phyloP scores from a whole-genome alignment of 2,797 vertebrate genomes.

The Eremophila alpestris region DNA sequence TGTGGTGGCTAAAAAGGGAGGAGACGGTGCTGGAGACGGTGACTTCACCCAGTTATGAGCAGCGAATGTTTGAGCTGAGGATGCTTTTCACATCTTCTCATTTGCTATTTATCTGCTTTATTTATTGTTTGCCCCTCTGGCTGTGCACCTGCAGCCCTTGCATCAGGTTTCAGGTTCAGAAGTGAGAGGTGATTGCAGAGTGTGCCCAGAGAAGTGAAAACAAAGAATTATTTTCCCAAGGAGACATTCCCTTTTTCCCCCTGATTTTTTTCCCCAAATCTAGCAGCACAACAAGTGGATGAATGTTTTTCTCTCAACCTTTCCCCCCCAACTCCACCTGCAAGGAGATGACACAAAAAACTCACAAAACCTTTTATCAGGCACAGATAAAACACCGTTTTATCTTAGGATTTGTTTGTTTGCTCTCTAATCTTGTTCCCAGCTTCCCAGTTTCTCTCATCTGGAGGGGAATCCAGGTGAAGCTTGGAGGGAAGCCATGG shows the following conservation, averaged over 20 bases:
- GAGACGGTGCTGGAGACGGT: not conserved
- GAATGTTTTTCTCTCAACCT: not conserved
- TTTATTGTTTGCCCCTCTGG: rapidly evolving
- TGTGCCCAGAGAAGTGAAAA: not conserved
- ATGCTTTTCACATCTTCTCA: not conserved
- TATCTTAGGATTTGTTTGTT: not conserved
- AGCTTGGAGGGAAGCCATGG: not conserved
- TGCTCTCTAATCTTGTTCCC: not conserved
- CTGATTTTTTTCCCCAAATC: not conserved
- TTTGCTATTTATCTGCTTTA: not conserved
- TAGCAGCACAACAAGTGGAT: not conserved
- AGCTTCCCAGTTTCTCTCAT: not conserved
- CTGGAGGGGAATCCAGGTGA: not conserved
- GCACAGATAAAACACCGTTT: not conserved
- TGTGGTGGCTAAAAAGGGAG: constrained; percentile 13
- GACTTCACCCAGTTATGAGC: not conserved
- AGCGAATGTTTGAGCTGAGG: not conserved
- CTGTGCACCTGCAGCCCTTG: not conserved
- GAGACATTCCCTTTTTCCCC: not conserved
- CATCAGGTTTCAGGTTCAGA: not conserved
- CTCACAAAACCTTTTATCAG: not conserved
- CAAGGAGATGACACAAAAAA: not conserved
- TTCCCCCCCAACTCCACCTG: not conserved
- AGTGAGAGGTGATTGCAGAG: not conserved
- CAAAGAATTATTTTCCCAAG: not conserved